Base-by-base conservation (phyloP, 2,113 vertebrate genomes). In the Centrocercus urophasianus region DNA sequence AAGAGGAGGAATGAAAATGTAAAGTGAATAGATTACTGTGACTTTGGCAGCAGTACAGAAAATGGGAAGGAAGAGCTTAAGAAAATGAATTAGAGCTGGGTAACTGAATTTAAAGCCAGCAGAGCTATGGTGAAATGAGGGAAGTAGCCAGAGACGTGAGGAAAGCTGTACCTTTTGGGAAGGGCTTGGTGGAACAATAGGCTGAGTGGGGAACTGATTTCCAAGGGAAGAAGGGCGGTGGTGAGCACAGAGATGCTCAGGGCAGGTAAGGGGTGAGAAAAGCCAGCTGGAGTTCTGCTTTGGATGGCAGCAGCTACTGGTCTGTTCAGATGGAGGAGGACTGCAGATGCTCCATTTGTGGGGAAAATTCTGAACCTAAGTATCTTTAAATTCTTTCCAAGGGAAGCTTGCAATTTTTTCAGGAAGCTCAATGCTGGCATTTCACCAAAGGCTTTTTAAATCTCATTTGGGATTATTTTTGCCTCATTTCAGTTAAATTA, bases 61-160 rank as follows among this genome's bases (percentile, higher is more conserved):
- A 93, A 89, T 28, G 61, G 69, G 88, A 81, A 95, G 85, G 89
- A 71, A 93, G 83, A 83, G 79, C 72, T 74, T 70, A 56, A 83
- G 93, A 89, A 86, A 83, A 59, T 52, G 67, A 95, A 67, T 81
- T 83, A 5, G 86, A 91, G 79, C 76, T 60, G 67, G 32, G 45
- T 76, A 69, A 30, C 64, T 71, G 76, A 28, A 3, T 72, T 43
- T 24, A 7, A 84, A 94, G 83, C 78, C 79, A 57, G 56, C 1
- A 2, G 72, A 77, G 42, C 25, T 60, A 21, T 78, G 83, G 36
- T 74, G 91, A 92, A 93, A 77, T 75, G 74, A 79, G 71, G 36
- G 75, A 83, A 64, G 59, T 47, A 56, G 48, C 76, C 40, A 69
- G 36, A 71, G 71, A 45, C 50, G 34, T 28, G 69, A 67, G 76